A percentile compares a stretch with the other conserved stretches of the same genome.
phyloP scores from a whole-genome alignment of 2,888 invertebrate genomes.

The Lasioglossum morio region DNA sequence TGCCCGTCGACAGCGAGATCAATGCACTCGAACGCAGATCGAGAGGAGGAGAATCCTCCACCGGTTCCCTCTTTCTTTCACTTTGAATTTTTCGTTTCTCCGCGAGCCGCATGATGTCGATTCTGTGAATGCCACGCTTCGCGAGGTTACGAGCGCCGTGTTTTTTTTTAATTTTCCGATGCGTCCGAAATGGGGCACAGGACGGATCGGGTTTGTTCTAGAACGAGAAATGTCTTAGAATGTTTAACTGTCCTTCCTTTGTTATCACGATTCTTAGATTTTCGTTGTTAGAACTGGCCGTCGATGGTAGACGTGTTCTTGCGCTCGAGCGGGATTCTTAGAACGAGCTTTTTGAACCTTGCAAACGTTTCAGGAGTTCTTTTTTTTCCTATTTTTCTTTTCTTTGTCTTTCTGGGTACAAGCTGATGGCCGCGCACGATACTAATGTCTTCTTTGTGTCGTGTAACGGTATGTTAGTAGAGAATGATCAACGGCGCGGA shows the following conservation, averaged over 20 bases:
- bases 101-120: conserved; percentile 67
- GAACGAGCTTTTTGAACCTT: conserved; percentile 36
- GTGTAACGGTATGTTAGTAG: conserved; percentile 38
- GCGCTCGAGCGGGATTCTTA: conserved; percentile 12
- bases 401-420: conserved; percentile 16
- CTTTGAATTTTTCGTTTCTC: conserved; percentile 33
- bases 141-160: conserved; percentile 54
- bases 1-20: conserved; percentile 17
- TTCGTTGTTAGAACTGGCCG: conserved; percentile 32
- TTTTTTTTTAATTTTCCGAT: conserved; percentile 29
- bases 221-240: conserved; percentile 39
- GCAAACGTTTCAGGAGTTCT: conserved; percentile 29
- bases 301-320: conserved; percentile 23
- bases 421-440: conserved; percentile 37
- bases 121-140: conserved; percentile 66
- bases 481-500: conserved; percentile 11
- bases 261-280: conserved; percentile 8
- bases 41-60: conserved; percentile 13
- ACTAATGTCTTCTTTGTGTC: conserved; percentile 51
- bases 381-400: conserved; percentile 9
- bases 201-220: conserved; percentile 26
- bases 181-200: conserved; percentile 8
- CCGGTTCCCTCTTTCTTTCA: conserved; percentile 11
- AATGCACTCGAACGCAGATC: conserved; percentile 56
- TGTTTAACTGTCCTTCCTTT: conserved; percentile 14